Percentiles rank a stretch among this genome's conserved stretches.
These are phyloP conservation scores for Liopterus haemorrhoidalis DNA, from an alignment of 2,888 invertebrate species.

Conservation along the genomic window DNA sequence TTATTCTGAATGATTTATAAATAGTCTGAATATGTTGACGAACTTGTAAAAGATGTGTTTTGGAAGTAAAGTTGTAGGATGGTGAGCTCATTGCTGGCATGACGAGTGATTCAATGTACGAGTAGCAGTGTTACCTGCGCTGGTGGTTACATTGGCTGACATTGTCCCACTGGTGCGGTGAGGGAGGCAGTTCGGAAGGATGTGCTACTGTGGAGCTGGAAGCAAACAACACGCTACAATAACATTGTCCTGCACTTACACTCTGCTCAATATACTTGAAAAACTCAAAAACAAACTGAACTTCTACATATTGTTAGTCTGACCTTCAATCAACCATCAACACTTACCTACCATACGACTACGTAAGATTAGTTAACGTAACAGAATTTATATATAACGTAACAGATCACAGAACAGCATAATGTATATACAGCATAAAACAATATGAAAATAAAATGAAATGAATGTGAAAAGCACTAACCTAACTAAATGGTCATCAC, in stretches of 20 bases:
- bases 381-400: no score
- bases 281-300: constrained; percentile 7
- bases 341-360: not conserved
- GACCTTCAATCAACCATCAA: not conserved
- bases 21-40: no score
- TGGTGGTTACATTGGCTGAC: constrained; percentile 55
- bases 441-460: constrained; percentile 30
- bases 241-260: constrained; percentile 10
- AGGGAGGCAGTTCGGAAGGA: constrained; percentile 95
- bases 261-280: constrained; percentile 12
- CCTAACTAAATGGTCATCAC: constrained; percentile 43
- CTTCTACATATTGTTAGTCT: not conserved
- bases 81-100: constrained; percentile 28
- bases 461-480: constrained; percentile 42
- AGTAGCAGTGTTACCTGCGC: constrained; percentile 41
- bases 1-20: no score
- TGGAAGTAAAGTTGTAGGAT: no score
- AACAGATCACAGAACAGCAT: no score
- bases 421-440: constrained; percentile 4
- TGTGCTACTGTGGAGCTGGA: constrained; percentile 97
- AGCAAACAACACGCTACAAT: constrained; percentile 3
- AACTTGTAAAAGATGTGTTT: no score
- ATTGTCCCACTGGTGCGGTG: constrained; percentile 97
- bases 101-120: constrained; percentile 29
- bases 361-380: no score